Conservation (phyloP, 2,113 vertebrate genomes). For the Sinocyclocheilus grahami region DNA sequence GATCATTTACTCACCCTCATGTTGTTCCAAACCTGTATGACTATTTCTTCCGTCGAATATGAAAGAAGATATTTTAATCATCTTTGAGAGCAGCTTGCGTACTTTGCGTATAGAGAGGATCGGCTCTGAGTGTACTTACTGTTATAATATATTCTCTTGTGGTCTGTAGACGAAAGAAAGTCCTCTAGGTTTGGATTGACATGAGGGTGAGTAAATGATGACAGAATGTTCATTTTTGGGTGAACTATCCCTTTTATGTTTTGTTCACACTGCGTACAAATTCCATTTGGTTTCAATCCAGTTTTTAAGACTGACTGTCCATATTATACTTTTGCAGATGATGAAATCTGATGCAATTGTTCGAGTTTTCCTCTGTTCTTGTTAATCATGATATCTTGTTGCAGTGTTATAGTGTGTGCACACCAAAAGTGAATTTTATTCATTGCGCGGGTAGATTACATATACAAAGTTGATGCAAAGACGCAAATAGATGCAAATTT, state of each 20-base stretch:
- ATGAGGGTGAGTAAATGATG: neutral
- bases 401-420: neutral
- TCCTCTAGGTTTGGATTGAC: neutral
- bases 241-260: neutral
- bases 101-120: no score
- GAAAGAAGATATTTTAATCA: neutral
- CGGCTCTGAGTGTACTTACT: neutral
- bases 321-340: neutral
- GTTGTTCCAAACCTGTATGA: neutral
- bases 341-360: neutral
- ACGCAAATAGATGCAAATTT: no score
- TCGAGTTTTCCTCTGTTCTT: neutral
- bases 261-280: neutral
- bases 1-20: neutral
- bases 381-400: neutral
- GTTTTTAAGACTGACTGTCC: neutral
- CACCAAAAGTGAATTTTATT: no score
- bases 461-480: no score
- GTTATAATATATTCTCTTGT: neutral
- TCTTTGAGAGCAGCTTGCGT: no score
- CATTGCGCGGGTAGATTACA: no score
- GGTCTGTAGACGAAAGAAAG: neutral
- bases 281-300: neutral
- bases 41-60: neutral
- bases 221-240: neutral